Conservation (phyloP, 2,797 vertebrate species). For the Takifugu ocellatus region DNA sequence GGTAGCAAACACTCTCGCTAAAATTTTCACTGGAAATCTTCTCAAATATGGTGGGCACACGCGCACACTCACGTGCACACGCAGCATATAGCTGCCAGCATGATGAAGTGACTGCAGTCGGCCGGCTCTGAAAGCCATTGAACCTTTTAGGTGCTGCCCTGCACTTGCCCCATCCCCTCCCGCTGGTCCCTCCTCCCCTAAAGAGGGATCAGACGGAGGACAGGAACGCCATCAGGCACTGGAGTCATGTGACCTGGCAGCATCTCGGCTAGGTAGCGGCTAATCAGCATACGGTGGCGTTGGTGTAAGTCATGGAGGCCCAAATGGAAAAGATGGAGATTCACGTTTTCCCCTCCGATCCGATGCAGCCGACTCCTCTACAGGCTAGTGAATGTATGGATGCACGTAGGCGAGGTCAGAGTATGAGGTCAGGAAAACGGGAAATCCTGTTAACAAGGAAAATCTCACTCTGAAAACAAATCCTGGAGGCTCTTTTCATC, state of each 20-base stretch:
- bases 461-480: too few relatives aligned
- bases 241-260: conserved; percentile 38
- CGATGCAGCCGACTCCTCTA: too few relatives aligned
- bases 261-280: conserved; percentile 34
- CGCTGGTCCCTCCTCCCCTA: conserved; percentile 33
- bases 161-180: conserved; percentile 38
- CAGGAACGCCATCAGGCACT: conserved; percentile 58
- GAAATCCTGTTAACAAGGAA: too few relatives aligned
- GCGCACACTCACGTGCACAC: background rate
- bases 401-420: too few relatives aligned
- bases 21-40: too few relatives aligned
- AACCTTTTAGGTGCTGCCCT: conserved; percentile 67
- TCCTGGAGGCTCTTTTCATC: too few relatives aligned
- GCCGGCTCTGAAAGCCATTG: conserved; percentile 60
- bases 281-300: conserved; percentile 51
- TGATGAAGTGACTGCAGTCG: conserved; percentile 55
- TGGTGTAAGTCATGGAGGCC: conserved; percentile 53
- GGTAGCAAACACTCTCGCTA: too few relatives aligned
- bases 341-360: too few relatives aligned
- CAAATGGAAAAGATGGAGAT: conserved; percentile 25
- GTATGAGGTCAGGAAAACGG: too few relatives aligned
- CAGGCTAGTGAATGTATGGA: too few relatives aligned
- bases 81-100: conserved; percentile 37
- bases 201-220: conserved; percentile 64
- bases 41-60: too few relatives aligned